Conservation (phyloP, 2,888 invertebrate genomes). For the Drosophila paranaensis region DNA sequence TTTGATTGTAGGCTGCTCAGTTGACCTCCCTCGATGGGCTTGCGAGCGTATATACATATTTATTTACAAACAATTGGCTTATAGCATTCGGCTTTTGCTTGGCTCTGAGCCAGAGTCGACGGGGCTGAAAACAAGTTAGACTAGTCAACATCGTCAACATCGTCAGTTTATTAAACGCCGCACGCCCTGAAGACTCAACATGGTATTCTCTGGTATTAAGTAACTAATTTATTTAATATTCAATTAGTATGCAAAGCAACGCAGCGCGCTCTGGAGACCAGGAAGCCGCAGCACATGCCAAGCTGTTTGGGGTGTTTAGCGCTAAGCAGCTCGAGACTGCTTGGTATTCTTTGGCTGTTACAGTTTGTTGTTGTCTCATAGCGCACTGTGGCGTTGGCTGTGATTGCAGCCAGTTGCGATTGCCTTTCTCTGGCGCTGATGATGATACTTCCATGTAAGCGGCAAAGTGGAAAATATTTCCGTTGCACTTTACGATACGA, state of each 20-base stretch:
- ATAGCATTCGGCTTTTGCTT: constrained; percentile 38
- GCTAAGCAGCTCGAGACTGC: constrained; percentile 11
- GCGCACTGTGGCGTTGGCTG: constrained; percentile 43
- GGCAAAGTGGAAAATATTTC: constrained; percentile 36
- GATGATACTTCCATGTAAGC: constrained; percentile 22
- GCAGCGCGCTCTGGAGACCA: constrained; percentile 44
- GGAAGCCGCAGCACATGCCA: constrained; percentile 66
- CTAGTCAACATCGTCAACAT: constrained; percentile 41
- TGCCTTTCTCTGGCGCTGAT: constrained; percentile 37
- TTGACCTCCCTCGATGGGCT: constrained; percentile 28
- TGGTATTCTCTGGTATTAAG: constrained; percentile 53
- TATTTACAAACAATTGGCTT: constrained; percentile 58
- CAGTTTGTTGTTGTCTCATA: constrained; percentile 57
- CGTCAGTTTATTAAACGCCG: constrained; percentile 33
- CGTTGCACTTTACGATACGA: constrained; percentile 45
- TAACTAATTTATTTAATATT: constrained; percentile 52
- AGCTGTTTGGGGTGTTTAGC: constrained; percentile 18
- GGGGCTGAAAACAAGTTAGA: constrained; percentile 65
- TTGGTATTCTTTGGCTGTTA: constrained; percentile 59
- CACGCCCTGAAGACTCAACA: constrained; percentile 14
- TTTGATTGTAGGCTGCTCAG: constrained; percentile 28
- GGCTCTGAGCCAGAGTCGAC: constrained; percentile 36
- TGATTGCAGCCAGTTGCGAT: constrained; percentile 31
- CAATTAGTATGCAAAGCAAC: constrained; percentile 71
- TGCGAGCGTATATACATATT: constrained; percentile 1